Base-by-base conservation (phyloP, 2,797 vertebrate genomes). In the Enteromius unitaeniatus region DNA sequence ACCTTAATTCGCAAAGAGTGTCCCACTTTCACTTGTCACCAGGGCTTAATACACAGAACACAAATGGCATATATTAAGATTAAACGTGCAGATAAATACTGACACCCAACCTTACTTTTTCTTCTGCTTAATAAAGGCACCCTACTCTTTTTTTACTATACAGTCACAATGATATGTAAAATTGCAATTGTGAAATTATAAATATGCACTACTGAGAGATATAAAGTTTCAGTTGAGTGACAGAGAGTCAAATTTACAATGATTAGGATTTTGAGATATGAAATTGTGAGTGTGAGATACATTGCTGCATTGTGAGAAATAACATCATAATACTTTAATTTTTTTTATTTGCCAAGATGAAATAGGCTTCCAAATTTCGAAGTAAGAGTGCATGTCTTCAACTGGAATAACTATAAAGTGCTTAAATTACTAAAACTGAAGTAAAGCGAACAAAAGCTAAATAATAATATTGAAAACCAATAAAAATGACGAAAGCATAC, bases 11-110 rank as follows among this genome's bases (percentile, higher is more conserved):
- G 1, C 13, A 62, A 62, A 62, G 60, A 15, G 26, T 76, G 13
- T 62, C 13, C 31, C 47, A 55, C 58, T 81, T 81, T 74, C 31
- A 75, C 70, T 81, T 81, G 74, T 49, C 26, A 49, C 6, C 1
- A 1, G 26, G 55, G 68, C 11, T 49, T 81, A 37, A 64, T 21
- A 64, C 40, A 74, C 55, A 74, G 26, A 62, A 73, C 40, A 81
- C 55, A 81, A 26, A 40, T 45, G 19, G n/a, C 19, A 60, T 28
- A 19, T 5, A 14, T 14, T 51, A 37, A 75, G 45, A 75, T 53
- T 76, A 49, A 75, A 67, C 45, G 19, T 5, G 14, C 1, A 3
- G 58, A 58, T 72, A n/a, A 75, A 65, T 26, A 23, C 26, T 49
- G 8, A 49, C 53, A 49, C 13, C 4, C 13, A 11, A 6, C 13